Conservation (phyloP, 2,113 vertebrate genomes). For the Sapajus apella region DNA sequence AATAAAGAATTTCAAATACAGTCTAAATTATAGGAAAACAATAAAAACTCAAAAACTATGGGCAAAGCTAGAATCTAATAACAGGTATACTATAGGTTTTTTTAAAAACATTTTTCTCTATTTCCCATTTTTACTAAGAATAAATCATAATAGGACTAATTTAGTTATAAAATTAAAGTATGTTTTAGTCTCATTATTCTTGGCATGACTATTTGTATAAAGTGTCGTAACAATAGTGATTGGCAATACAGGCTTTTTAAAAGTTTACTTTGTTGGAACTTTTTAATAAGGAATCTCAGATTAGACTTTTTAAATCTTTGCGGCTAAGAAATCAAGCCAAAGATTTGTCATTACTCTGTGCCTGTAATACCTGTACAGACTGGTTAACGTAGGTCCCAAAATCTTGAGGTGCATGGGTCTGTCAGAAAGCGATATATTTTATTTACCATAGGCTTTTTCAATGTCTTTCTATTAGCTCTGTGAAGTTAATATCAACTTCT, state of each 20-base stretch:
- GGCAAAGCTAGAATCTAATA: background rate
- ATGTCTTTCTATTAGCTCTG: background rate
- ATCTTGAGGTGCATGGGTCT: background rate
- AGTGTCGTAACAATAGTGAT: background rate
- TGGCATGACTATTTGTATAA: background rate
- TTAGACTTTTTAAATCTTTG: background rate
- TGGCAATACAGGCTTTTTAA: background rate
- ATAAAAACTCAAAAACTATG: background rate
- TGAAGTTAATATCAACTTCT: background rate
- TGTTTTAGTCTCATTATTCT: background rate
- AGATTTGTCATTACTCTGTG: background rate
- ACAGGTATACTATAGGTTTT: background rate
- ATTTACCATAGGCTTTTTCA: background rate
- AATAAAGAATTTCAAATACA: background rate
- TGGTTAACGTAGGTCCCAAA: background rate
- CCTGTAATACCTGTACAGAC: background rate
- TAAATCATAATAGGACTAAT: background rate
- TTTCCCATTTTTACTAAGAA: background rate
- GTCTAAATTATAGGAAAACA: background rate
- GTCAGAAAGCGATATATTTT: background rate
- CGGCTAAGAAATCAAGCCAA: background rate
- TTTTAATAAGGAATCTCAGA: background rate
- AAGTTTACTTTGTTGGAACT: background rate
- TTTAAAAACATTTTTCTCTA: background rate
- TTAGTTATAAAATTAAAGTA: background rate